Conservation (phyloP, 2,113 vertebrate species). For the Irena cyanogastra region DNA sequence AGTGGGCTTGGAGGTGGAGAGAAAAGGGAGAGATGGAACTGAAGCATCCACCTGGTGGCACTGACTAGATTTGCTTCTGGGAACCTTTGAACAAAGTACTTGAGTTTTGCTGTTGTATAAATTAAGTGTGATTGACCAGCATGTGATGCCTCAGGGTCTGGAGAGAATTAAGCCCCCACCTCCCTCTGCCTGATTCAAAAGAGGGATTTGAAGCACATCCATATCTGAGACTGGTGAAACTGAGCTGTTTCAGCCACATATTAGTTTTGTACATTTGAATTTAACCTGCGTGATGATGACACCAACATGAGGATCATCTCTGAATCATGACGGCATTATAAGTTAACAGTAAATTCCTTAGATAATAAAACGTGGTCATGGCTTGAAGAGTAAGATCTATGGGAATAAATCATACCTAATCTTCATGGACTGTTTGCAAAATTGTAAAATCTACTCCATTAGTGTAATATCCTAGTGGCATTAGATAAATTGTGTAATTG, state of each 20-base stretch:
- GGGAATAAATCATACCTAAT: neutral
- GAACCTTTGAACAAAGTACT: neutral
- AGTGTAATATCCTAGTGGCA: neutral
- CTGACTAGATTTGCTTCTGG: neutral
- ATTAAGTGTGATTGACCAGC: neutral
- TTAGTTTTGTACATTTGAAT: neutral
- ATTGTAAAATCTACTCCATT: neutral
- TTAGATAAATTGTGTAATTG: neutral
- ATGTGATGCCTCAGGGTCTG: neutral
- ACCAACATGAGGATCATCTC: neutral
- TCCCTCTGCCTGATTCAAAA: neutral
- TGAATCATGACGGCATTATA: neutral
- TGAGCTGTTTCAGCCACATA: neutral
- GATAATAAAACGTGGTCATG: too few species aligned
- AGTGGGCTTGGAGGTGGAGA: neutral
- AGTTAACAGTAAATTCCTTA: neutral
- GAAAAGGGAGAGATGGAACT: neutral
- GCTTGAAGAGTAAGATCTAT: neutral
- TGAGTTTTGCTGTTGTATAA: neutral
- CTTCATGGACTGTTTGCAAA: neutral
- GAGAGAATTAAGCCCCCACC: rapidly evolving
- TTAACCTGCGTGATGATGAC: neutral
- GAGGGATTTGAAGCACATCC: neutral
- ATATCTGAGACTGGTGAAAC: neutral
- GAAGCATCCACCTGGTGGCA: neutral